A percentile compares a stretch with the other conserved stretches of the same genome.
phyloP scores from a whole-genome alignment of 2,888 invertebrate species.

The Nipponacmea schrenckii region DNA sequence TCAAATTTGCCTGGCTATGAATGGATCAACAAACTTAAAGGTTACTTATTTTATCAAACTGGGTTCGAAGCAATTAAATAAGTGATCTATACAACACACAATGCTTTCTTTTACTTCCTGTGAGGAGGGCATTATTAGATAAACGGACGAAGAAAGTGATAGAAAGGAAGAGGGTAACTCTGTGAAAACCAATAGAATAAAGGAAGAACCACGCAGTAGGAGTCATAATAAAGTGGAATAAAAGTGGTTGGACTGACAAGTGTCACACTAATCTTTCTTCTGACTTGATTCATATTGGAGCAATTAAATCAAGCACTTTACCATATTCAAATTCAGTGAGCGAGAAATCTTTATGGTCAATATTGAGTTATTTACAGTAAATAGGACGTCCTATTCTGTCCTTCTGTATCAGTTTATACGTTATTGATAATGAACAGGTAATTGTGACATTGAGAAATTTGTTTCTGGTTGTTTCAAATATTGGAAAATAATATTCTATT shows the following conservation, averaged over 20 bases:
- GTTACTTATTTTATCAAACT: neutral
- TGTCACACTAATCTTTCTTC: conserved; percentile 4
- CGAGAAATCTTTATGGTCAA: too few relatives aligned
- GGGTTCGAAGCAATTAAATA: neutral
- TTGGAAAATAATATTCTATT: too few relatives aligned
- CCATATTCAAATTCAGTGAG: neutral
- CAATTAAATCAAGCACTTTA: neutral
- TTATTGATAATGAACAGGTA: too few relatives aligned
- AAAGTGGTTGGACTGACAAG: neutral
- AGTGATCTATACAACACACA: neutral
- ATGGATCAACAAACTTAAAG: neutral
- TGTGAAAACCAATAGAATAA: neutral
- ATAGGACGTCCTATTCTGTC: too few relatives aligned
- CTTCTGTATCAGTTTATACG: too few relatives aligned
- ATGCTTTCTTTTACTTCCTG: neutral
- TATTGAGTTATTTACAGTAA: too few relatives aligned
- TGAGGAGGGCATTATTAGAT: too few relatives aligned
- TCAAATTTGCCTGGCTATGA: neutral
- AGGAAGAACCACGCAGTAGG: neutral
- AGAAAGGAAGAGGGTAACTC: neutral
- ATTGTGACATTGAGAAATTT: too few relatives aligned
- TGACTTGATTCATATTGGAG: conserved; percentile 2
- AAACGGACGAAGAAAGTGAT: neutral
- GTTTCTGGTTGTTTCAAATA: too few relatives aligned
- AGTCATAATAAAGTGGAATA: neutral